Evolutionary conservation across 2,113 vertebrate genomes (phyloP).

Genomic region (Paradoxurus hermaphroditus): DNA sequence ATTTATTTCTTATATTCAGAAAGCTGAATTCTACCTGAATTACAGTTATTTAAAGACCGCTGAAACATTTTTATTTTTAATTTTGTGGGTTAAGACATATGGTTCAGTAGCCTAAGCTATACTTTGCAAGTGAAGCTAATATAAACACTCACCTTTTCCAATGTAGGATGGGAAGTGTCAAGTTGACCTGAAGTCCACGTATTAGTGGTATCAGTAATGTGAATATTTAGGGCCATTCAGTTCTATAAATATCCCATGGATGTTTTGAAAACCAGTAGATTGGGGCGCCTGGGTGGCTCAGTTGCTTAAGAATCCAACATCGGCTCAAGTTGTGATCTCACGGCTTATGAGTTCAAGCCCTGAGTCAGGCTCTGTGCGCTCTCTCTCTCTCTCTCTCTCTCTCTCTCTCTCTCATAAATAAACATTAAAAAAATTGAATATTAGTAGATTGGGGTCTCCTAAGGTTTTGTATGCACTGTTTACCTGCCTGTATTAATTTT

Average conservation of each 20-base stretch:
- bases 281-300: neutral
- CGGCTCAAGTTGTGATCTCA: too few species aligned
- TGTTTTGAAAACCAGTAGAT: neutral
- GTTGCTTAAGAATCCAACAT: too few species aligned
- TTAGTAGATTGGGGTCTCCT: neutral
- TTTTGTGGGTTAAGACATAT: neutral
- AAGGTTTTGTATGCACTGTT: neutral
- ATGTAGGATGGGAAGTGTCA: neutral
- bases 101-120: neutral
- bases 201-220: neutral
- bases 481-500: neutral
- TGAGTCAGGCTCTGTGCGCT: too few species aligned
- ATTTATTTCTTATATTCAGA: neutral
- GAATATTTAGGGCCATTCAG: neutral
- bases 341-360: too few species aligned
- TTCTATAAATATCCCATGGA: neutral
- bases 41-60: neutral
- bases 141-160: neutral
- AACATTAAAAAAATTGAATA: too few species aligned
- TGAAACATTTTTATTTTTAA: constrained; percentile 1
- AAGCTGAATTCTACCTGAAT: neutral
- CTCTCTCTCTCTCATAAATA: too few species aligned
- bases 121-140: neutral
- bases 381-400: too few species aligned
- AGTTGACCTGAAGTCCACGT: neutral